These are phyloP conservation scores for Tinea trinotella DNA, from an alignment of 2,888 invertebrate species.

Conservation along the genomic window DNA sequence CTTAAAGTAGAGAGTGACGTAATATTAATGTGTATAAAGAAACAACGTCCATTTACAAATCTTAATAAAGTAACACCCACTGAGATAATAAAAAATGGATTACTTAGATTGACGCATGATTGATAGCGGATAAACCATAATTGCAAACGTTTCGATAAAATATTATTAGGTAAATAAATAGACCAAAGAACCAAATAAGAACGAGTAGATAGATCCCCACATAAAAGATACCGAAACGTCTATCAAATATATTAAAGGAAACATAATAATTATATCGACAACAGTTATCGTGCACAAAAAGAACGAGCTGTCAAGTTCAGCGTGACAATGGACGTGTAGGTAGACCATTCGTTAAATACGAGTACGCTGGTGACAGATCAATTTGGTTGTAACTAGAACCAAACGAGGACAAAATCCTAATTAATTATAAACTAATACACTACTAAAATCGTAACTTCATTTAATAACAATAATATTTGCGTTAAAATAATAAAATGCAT, in stretches of 20 bases:
- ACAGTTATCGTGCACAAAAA: background rate
- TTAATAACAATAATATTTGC: background rate
- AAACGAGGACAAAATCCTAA: constrained; percentile 24
- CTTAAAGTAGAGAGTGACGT: too few relatives aligned
- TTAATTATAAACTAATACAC: background rate
- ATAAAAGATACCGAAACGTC: constrained; percentile 1
- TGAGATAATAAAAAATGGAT: constrained; percentile 20
- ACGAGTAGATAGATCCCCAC: background rate
- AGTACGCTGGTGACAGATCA: constrained; percentile 30
- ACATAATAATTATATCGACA: background rate
- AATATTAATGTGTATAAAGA: background rate
- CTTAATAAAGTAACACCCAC: constrained; percentile 32
- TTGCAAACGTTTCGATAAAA: too few relatives aligned
- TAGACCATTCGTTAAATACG: constrained; percentile 31
- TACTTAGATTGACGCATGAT: constrained; percentile 28
- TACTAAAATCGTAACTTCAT: background rate
- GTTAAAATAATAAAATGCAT: background rate
- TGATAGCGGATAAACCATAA: constrained; percentile 32
- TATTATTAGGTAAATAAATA: background rate
- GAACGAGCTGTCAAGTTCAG: constrained; percentile 15
- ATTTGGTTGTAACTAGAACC: constrained; percentile 30
- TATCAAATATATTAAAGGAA: background rate
- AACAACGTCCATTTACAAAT: constrained; percentile 26
- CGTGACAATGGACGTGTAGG: constrained; percentile 32
- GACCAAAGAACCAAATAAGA: background rate